Conservation (phyloP, 2,888 invertebrate species). For the Petrophora chlorosata region DNA sequence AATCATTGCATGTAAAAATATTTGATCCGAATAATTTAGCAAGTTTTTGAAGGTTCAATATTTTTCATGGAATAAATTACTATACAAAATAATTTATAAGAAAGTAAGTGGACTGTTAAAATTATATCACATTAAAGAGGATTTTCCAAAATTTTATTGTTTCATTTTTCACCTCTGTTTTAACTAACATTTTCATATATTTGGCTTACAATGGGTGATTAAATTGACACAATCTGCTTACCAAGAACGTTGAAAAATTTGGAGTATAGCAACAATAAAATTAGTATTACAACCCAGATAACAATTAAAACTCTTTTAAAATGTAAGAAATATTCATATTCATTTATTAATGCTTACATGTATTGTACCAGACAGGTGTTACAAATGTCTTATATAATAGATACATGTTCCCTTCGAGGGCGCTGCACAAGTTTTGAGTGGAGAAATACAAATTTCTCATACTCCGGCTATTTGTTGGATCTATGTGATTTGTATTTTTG, state of each 20-base stretch:
- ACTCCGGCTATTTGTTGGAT: no score
- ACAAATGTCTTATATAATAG: no score
- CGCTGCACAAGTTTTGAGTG: no score
- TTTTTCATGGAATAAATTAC: slow-evolving; percentile 40
- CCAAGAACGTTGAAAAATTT: slow-evolving; percentile 42
- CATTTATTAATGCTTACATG: no score
- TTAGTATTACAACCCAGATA: neutral
- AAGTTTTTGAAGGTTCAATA: slow-evolving; percentile 42
- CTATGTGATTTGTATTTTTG: no score
- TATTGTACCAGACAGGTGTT: no score
- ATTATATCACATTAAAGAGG: slow-evolving; percentile 76
- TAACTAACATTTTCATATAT: slow-evolving; percentile 38
- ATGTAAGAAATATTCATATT: no score
- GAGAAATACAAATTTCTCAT: no score
- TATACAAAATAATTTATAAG: slow-evolving; percentile 42
- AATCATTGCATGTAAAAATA: slow-evolving; percentile 11
- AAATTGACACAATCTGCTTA: slow-evolving; percentile 79
- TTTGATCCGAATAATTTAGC: slow-evolving; percentile 5
- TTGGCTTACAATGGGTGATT: slow-evolving; percentile 58
- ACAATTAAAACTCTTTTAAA: no score
- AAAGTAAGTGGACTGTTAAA: slow-evolving; percentile 79
- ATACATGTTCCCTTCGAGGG: no score
- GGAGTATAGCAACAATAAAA: slow-evolving; percentile 14
- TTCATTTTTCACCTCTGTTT: slow-evolving; percentile 56
- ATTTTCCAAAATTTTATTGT: slow-evolving; percentile 55